These are phyloP conservation scores for Lycodopsis pacificus DNA, from an alignment of 2,797 vertebrate genomes.

Conservation along the genomic window DNA sequence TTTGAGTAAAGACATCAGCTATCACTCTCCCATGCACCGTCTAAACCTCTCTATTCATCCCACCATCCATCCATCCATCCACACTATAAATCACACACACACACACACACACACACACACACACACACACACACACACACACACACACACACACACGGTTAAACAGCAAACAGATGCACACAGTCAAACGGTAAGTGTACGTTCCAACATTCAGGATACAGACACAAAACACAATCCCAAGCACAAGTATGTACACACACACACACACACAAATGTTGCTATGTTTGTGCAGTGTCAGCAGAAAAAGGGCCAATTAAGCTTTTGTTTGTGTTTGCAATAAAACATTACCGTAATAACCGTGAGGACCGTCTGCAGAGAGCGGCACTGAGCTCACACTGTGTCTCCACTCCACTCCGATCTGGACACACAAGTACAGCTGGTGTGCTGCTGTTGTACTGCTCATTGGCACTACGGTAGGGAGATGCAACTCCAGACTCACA, in stretches of 20 bases:
- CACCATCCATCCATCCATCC: background rate
- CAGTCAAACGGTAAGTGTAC: background rate
- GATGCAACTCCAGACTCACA: background rate
- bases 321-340: constrained; percentile 14
- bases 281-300: constrained; percentile 10
- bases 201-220: background rate
- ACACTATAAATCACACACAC: background rate
- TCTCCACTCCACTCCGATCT: background rate
- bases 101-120: background rate
- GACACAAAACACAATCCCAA: background rate
- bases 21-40: background rate
- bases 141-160: constrained; percentile 1
- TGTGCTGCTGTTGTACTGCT: constrained; percentile 4
- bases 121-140: background rate
- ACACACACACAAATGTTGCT: background rate
- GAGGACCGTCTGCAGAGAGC: constrained; percentile 1
- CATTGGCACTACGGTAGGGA: background rate
- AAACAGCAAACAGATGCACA: background rate
- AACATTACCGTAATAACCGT: constrained; percentile 13
- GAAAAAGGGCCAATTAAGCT: constrained; percentile 12
- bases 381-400: constrained; percentile 8
- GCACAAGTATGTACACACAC: background rate
- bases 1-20: background rate
- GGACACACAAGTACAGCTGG: background rate
- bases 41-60: background rate